Evolutionary conservation across 2,113 vertebrate species (phyloP), one percentile per base, ranked within the genome.

Genomic region (Poecilia latipinna): DNA sequence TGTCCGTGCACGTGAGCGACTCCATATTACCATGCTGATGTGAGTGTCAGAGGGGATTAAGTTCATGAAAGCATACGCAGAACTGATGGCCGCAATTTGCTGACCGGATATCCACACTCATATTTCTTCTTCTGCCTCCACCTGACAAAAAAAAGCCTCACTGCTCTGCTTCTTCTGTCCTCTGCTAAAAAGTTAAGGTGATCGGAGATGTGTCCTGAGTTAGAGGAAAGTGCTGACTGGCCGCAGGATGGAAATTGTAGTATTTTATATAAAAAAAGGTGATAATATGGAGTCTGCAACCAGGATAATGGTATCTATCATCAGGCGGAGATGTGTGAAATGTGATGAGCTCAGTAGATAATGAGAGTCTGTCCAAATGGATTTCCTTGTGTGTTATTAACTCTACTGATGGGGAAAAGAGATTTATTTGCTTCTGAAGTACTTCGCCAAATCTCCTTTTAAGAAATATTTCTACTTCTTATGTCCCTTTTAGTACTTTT

Each of bases 71-170:
- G 81, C 84, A 84, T 84, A 88, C 51, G 71, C 86, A 89, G 80
- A 89, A 88, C 74, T 74, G 28, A 90, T 87, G 86, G 76, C 87
- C 86, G 87, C 89, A 92, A 89, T 90, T 90, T 92, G 77, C 67
- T 71, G 88, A 91, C 88, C 86, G 87, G 83, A 88, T 88, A 82
- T 86, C 80, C 77, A 33, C 71, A 74, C 65, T 64, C 77, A 84
- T 72, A 7, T 15, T 35, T n/a, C 57, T 42, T 42, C n/a, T 44
- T 67, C 17, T 29, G 37, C 22, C 22, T 19, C 29, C 15, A 28
- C 31, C 61, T 8, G 63, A 68, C 73, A 70, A 70, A 67, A 10
- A 44, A 17, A 48, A 48, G 4, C 5, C 44, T 17, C 44, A 7
- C 5, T 64, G 48, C 51, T 67, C n/a, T 51, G 60, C 71, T 68